These are phyloP conservation scores for Tarsius wallacei DNA, from an alignment of 2,797 vertebrate genomes.

Conservation along the genomic window DNA sequence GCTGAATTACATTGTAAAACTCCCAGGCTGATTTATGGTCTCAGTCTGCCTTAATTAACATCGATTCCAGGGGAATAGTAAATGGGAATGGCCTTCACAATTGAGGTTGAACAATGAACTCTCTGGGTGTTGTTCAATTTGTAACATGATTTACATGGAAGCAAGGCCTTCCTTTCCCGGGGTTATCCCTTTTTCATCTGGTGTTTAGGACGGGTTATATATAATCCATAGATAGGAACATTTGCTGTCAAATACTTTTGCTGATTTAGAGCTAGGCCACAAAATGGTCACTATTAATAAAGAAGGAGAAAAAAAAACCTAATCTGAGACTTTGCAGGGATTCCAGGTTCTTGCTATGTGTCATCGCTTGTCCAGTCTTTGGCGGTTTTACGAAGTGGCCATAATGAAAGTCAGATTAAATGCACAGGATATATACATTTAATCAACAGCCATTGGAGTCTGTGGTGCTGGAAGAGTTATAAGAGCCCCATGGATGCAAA, in stretches of 20 bases:
- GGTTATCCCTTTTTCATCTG: slow-evolving; percentile 94
- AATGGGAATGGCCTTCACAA: slow-evolving; percentile 96
- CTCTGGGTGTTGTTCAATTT: slow-evolving; percentile 97
- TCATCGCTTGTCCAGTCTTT: slow-evolving; percentile 95
- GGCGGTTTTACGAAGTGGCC: slow-evolving; percentile 99
- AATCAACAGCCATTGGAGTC: slow-evolving; percentile 91
- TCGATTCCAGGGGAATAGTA: slow-evolving; percentile 96
- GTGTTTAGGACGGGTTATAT: slow-evolving; percentile 95
- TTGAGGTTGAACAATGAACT: slow-evolving; percentile 96
- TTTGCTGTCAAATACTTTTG: slow-evolving; percentile 96
- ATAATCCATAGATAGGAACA: slow-evolving; percentile 95
- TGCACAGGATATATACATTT: slow-evolving; percentile 92
- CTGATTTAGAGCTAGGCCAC: slow-evolving; percentile 97
- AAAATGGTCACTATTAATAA: slow-evolving; percentile 97
- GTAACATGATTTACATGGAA: slow-evolving; percentile 98
- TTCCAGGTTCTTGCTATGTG: slow-evolving; percentile 96
- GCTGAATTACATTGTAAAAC: slow-evolving; percentile 95
- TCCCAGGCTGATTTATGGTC: slow-evolving; percentile 96
- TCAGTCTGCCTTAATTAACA: slow-evolving; percentile 97
- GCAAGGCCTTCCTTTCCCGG: slow-evolving; percentile 93
- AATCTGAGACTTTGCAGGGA: slow-evolving; percentile 96
- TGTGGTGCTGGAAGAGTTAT: slow-evolving; percentile 90
- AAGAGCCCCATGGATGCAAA: slow-evolving; percentile 92
- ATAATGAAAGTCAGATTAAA: slow-evolving; percentile 99
- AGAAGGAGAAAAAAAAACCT: slow-evolving; percentile 91